Percentiles rank a stretch among this genome's conserved stretches.
These are phyloP conservation scores for Marmota monax DNA, from an alignment of 2,113 vertebrate genomes.

Conservation along the genomic window DNA sequence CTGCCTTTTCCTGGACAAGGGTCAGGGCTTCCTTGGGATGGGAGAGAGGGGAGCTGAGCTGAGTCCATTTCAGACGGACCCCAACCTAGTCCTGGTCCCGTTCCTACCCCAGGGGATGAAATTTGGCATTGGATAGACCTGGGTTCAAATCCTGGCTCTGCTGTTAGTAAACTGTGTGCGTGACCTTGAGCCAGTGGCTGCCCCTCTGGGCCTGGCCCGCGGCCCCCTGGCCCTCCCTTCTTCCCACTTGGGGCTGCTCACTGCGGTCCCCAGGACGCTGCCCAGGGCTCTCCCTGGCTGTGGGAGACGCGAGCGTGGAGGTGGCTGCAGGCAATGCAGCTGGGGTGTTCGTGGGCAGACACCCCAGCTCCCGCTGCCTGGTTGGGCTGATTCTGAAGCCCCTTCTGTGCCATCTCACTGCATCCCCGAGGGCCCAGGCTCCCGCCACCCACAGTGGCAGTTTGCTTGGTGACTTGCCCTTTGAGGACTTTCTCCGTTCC, in stretches of 20 bases:
- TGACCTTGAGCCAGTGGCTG: not conserved
- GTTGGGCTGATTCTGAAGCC: no score
- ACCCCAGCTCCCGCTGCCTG: not conserved
- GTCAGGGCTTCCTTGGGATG: not conserved
- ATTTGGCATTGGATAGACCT: not conserved
- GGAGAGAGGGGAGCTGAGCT: not conserved
- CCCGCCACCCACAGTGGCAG: fast-evolving
- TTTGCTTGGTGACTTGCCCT: not conserved
- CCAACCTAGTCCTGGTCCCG: not conserved
- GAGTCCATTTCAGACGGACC: not conserved
- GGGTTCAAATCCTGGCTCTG: not conserved
- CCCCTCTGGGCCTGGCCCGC: not conserved
- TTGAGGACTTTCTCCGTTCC: not conserved
- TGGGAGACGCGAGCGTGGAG: not conserved
- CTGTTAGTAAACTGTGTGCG: not conserved
- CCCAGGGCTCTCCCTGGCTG: no score
- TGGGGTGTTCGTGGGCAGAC: fast-evolving
- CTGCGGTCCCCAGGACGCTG: not conserved
- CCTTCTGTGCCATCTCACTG: fast-evolving
- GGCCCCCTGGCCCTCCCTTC: not conserved
- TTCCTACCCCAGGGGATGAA: not conserved
- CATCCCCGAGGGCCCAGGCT: no score
- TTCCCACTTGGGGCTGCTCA: not conserved
- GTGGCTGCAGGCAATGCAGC: fast-evolving
- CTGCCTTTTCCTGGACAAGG: not conserved